Base-by-base conservation (phyloP, 2,888 invertebrate species). In the Keiferia lycopersicella region DNA sequence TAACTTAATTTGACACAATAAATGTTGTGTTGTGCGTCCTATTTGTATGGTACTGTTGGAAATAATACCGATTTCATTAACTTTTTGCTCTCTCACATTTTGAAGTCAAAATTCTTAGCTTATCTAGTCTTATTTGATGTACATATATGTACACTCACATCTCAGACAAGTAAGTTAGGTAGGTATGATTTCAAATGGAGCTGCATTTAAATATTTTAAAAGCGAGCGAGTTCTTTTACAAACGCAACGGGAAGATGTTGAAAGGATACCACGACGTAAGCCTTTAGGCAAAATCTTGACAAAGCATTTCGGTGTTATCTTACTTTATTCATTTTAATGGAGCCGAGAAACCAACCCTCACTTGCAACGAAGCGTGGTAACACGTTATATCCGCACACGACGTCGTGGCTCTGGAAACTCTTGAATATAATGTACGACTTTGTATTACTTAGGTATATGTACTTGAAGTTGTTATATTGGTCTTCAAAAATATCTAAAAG, bases 161-260 rank as follows among this genome's bases (percentile, higher is more conserved):
- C n/a, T n/a, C n/a, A n/a, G n/a, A n/a, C n/a, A n/a, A n/a, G n/a
- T n/a, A n/a, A n/a, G n/a, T n/a, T 26, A 26, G 26, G 26, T 26
- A 73, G 63, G 65, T 67, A 45, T 50, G 41, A 20, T 56, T 48
- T 56, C 4, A 56, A 58, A 53, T 62, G 59, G 14, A 61, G 6
- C 16, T 34, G 39, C 45, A 66, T 67, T 67, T 67, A 68, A 67
- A 45, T 69, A 70, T 73, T 68, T 79, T 77, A 81, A 82, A 78
- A 76, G 74, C 70, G 72, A 66, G 74, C 70, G 68, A 71, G 71
- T 73, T 63, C 41, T 41, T 41, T 41, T n/a, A 41, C 14, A 41
- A 41, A 41, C 14, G 14, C 41, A 41, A 41, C 41, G 14, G n/a
- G 41, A 41, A 41, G 41, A 41, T 41, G 41, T 41, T 41, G 41